These are phyloP conservation scores for Temnothorax unifasciatus DNA, from an alignment of 2,888 invertebrate genomes.

Conservation along the genomic window DNA sequence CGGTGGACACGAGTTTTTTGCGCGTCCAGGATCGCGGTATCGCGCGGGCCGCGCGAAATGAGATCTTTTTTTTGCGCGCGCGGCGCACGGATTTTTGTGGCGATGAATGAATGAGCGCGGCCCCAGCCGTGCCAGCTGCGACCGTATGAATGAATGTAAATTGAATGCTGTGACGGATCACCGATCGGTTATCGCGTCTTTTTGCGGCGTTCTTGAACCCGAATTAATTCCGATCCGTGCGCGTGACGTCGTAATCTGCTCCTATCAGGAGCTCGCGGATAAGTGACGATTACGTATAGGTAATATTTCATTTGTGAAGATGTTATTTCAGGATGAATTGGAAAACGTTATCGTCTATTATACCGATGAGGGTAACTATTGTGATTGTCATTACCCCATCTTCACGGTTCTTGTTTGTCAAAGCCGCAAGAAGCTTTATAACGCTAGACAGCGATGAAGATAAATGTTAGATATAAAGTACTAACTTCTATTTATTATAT, in stretches of 20 bases:
- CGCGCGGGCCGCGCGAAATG: constrained; percentile 2
- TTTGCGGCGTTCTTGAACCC: constrained; percentile 35
- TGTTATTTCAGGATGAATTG: constrained; percentile 25
- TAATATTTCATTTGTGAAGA: constrained; percentile 21
- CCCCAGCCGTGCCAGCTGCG: constrained; percentile 27
- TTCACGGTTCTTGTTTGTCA: constrained; percentile 20
- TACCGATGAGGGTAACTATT: constrained; percentile 14
- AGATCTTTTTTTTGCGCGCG: not conserved
- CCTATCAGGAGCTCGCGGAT: not conserved
- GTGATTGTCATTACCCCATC: constrained; percentile 18
- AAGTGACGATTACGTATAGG: not conserved
- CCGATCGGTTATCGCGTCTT: constrained; percentile 49
- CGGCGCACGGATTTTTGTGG: constrained; percentile 37
- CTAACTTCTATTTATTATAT: not conserved
- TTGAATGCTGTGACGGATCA: constrained; percentile 47
- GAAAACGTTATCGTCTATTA: constrained; percentile 27
- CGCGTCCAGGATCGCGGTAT: constrained; percentile 35
- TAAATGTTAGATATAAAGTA: not conserved
- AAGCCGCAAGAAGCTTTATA: not conserved
- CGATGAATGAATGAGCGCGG: constrained; percentile 42
- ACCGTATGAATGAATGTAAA: constrained; percentile 53
- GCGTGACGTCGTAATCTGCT: constrained; percentile 35
- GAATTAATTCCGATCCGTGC: constrained; percentile 38
- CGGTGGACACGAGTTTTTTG: constrained; percentile 33
- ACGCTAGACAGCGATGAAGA: not conserved